Evolutionary conservation across 2,888 invertebrate genomes (phyloP).

Genomic region (Teleogryllus oceanicus): DNA sequence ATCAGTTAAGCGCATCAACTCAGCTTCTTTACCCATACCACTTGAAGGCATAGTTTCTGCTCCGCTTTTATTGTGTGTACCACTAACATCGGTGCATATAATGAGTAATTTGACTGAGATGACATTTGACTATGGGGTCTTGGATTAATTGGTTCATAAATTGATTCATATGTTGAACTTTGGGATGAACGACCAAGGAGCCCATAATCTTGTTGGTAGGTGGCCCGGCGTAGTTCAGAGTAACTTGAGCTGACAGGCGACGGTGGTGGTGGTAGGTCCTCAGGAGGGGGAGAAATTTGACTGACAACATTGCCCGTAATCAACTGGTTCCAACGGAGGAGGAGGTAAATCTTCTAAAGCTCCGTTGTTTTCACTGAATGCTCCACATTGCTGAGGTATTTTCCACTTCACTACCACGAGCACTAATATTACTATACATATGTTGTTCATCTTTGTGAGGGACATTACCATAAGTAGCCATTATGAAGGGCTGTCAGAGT

Average conservation of each 20-base stretch:
- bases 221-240: slow-evolving; percentile 77
- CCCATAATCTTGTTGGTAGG: slow-evolving; percentile 53
- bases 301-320: slow-evolving; percentile 49
- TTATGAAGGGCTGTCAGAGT: slow-evolving; percentile 30
- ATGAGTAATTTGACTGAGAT: slow-evolving; percentile 62
- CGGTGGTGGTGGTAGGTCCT: slow-evolving; percentile 76
- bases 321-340: slow-evolving; percentile 52
- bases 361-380: slow-evolving; percentile 41
- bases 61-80: slow-evolving; percentile 35
- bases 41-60: slow-evolving; percentile 29
- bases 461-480: slow-evolving; percentile 48
- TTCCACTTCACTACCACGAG: slow-evolving; percentile 28
- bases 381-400: slow-evolving; percentile 57
- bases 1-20: slow-evolving; percentile 87
- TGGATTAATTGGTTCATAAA: slow-evolving; percentile 90
- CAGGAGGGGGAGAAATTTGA: slow-evolving; percentile 53
- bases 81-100: slow-evolving; percentile 61
- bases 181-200: slow-evolving; percentile 70
- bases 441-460: slow-evolving; percentile 44
- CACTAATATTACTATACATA: slow-evolving; percentile 55
- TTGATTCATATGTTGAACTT: slow-evolving; percentile 77
- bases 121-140: slow-evolving; percentile 69
- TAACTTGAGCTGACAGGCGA: slow-evolving; percentile 89
- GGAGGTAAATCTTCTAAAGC: slow-evolving; percentile 48
- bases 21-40: slow-evolving; percentile 62